Conservation (phyloP, 2,113 vertebrate genomes). For the Andinoacara biseriatus region DNA sequence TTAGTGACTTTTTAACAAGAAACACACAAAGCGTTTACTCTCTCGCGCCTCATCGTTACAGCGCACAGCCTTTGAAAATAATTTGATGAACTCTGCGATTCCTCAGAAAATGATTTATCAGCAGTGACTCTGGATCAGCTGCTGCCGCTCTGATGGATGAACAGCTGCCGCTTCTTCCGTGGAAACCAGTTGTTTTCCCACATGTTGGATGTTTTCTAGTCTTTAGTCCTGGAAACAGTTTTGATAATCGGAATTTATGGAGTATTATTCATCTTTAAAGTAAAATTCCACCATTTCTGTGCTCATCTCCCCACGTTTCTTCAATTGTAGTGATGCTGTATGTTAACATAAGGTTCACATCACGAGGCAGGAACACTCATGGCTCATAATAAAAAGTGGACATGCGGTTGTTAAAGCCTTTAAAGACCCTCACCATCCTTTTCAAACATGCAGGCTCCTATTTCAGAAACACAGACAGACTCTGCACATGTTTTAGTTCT, state of each 20-base stretch:
- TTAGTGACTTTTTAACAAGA: background rate
- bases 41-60: background rate
- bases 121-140: background rate
- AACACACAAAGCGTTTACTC: background rate
- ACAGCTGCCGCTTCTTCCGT: background rate
- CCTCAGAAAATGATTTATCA: background rate
- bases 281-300: background rate
- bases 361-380: background rate
- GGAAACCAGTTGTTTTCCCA: constrained; percentile 2
- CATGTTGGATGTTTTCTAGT: background rate
- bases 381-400: background rate
- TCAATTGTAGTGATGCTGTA: background rate
- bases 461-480: background rate
- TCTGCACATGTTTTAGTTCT: background rate
- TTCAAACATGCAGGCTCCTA: background rate
- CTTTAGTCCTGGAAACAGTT: background rate
- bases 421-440: background rate
- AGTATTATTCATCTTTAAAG: background rate
- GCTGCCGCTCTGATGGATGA: constrained; percentile 5
- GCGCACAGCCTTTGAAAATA: background rate
- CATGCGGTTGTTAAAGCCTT: background rate
- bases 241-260: constrained; percentile 1
- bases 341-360: background rate
- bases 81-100: background rate
- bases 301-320: background rate